These are phyloP conservation scores for Callimorpha dominula DNA, from an alignment of 2,888 invertebrate genomes.

Conservation along the genomic window DNA sequence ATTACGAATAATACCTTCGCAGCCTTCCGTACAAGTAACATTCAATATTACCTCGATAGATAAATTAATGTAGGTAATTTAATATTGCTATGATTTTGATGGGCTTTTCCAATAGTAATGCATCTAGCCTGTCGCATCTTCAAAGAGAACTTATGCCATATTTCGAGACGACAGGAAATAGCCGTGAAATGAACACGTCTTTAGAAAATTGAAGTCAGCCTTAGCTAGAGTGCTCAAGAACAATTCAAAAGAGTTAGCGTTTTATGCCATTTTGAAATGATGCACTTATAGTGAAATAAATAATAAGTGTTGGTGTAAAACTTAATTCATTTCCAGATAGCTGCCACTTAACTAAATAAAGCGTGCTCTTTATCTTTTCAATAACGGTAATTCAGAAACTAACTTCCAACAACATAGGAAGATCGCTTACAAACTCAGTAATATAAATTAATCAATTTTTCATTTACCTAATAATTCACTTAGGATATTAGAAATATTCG, in stretches of 20 bases:
- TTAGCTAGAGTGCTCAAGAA: slow-evolving; percentile 43
- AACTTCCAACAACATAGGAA: background rate
- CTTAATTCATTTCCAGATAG: no score
- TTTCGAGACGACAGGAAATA: slow-evolving; percentile 57
- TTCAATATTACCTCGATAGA: background rate
- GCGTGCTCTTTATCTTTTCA: background rate
- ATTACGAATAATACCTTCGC: background rate
- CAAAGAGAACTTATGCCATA: slow-evolving; percentile 30
- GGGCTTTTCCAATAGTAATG: background rate
- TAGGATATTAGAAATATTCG: background rate
- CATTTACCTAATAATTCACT: background rate
- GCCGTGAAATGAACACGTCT: slow-evolving; percentile 67
- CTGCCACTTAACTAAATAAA: background rate
- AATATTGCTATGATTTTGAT: background rate
- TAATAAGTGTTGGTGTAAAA: no score
- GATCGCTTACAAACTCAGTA: background rate
- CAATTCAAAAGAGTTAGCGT: slow-evolving; percentile 28
- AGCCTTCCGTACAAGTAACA: background rate
- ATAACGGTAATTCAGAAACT: background rate
- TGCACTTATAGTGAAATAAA: background rate
- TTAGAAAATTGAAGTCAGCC: slow-evolving; percentile 65
- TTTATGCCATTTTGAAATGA: background rate
- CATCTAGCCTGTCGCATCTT: background rate
- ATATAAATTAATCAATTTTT: background rate
- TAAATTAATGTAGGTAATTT: background rate